phyloP scores from a whole-genome alignment of 2,113 vertebrate genomes.

The Dromaius novaehollandiae region DNA sequence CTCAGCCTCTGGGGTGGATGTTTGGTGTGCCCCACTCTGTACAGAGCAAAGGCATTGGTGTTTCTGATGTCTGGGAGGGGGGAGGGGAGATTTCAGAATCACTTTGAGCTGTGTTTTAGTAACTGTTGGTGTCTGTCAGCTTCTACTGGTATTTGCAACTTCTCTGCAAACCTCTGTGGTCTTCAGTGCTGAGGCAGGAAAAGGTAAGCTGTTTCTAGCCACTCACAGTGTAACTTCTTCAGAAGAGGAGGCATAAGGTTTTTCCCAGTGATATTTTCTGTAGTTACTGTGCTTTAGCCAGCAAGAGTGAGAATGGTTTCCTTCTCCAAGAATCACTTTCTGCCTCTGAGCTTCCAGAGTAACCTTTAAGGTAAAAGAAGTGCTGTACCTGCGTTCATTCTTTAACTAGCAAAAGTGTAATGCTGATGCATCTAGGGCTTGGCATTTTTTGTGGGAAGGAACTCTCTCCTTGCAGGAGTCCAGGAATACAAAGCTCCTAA shows the following conservation, averaged over 20 bases:
- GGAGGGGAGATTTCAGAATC: background rate
- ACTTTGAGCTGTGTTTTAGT: background rate
- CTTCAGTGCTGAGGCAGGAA: background rate
- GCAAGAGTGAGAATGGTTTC: background rate
- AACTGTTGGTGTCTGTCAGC: background rate
- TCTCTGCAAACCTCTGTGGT: background rate
- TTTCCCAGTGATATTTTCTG: background rate
- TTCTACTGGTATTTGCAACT: background rate
- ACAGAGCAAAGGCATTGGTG: background rate
- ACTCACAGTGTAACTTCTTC: accelerated
- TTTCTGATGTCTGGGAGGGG: background rate
- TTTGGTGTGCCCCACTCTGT: background rate
- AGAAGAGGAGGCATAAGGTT: background rate
- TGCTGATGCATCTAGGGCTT: background rate
- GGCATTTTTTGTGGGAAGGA: background rate
- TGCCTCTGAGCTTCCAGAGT: background rate
- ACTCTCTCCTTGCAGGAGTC: background rate
- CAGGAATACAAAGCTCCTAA: background rate
- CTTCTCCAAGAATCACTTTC: background rate
- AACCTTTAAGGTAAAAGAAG: background rate
- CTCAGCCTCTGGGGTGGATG: accelerated
- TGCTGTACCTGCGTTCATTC: background rate
- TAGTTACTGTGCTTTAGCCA: background rate
- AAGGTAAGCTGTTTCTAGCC: background rate
- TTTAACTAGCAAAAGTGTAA: background rate